phyloP scores from a whole-genome alignment of 1,140 invertebrate genomes.

The Akabosia matsudoensis region DNA sequence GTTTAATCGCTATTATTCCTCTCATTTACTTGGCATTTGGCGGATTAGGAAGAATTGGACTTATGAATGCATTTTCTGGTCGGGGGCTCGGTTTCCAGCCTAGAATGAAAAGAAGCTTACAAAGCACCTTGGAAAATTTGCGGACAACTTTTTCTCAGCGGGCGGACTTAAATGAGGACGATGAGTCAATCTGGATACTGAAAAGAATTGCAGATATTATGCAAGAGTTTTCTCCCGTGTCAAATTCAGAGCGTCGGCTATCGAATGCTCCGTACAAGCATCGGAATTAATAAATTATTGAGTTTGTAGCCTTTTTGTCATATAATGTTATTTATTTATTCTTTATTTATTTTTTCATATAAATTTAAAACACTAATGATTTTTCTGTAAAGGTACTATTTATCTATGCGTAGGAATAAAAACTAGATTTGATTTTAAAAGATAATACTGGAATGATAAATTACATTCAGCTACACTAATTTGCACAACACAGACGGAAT shows the following conservation, averaged over 20 bases:
- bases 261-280: too few species aligned
- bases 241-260: not conserved
- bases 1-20: not conserved
- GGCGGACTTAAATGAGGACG: not conserved
- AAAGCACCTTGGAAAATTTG: too few species aligned
- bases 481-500: too few species aligned
- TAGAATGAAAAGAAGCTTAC: too few species aligned
- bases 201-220: not conserved
- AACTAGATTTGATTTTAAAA: not conserved
- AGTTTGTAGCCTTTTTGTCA: too few species aligned
- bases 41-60: not conserved
- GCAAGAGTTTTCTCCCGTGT: not conserved
- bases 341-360: not conserved
- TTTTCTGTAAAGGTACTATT: too few species aligned
- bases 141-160: not conserved
- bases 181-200: not conserved
- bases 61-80: not conserved
- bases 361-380: not conserved
- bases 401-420: too few species aligned
- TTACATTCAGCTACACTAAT: not conserved
- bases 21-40: constrained; percentile 13
- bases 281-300: too few species aligned
- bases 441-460: not conserved
- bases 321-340: too few species aligned
- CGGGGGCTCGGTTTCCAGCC: not conserved